A percentile compares a stretch with the other conserved stretches of the same genome.
Conservation (phyloP, 2,888 invertebrate genomes). For the Elysia crispata region DNA sequence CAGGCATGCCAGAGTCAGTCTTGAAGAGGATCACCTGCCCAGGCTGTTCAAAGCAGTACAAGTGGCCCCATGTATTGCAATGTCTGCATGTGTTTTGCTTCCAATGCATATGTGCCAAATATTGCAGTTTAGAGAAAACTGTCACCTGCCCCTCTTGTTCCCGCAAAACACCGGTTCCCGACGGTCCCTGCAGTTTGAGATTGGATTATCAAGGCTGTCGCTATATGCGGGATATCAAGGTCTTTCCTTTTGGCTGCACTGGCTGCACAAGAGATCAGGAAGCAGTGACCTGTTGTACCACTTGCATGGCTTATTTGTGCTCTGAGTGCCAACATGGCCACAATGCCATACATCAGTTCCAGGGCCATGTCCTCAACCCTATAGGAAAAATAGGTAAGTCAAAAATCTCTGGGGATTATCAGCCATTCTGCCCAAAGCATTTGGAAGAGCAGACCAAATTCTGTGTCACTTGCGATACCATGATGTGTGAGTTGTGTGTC, state of each 20-base stretch:
- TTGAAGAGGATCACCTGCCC: conserved; percentile 32
- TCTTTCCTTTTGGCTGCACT: conserved; percentile 39
- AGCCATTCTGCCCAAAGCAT: conserved; percentile 35
- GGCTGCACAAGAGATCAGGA: conserved; percentile 36
- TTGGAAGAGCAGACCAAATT: conserved; percentile 23
- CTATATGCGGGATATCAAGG: conserved; percentile 32
- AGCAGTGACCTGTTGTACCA: conserved; percentile 34
- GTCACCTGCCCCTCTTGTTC: conserved; percentile 27
- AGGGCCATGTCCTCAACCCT: conserved; percentile 27
- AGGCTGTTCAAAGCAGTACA: conserved; percentile 29
- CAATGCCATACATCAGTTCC: conserved; percentile 40
- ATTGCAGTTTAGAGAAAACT: neutral
- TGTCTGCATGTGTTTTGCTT: conserved; percentile 47
- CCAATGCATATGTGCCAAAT: conserved; percentile 32
- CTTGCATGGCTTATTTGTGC: conserved; percentile 41
- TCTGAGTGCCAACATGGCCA: conserved; percentile 37
- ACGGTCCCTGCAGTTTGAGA: conserved; percentile 25
- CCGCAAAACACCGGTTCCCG: conserved; percentile 1
- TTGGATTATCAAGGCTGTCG: conserved; percentile 28
- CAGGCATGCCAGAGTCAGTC: neutral
- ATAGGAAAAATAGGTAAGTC: conserved; percentile 29
- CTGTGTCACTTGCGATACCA: conserved; percentile 31
- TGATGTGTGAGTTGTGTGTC: conserved; percentile 27
- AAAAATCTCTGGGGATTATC: conserved; percentile 29
- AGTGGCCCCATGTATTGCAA: conserved; percentile 44